Conservation (phyloP, 2,113 vertebrate genomes). For the Ammodytes dubius region DNA sequence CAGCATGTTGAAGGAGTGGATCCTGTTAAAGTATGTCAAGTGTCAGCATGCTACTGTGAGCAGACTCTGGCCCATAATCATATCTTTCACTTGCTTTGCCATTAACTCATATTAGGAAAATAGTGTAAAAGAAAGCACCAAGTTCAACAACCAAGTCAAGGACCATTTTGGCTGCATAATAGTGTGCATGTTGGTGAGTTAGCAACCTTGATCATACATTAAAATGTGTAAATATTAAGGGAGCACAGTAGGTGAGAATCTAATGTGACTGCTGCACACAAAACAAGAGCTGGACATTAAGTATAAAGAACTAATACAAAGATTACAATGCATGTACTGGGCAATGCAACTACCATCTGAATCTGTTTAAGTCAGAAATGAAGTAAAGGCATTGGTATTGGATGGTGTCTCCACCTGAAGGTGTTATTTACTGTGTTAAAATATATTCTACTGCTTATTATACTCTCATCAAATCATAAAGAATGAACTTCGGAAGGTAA, state of each 20-base stretch:
- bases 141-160: slow-evolving; percentile 16
- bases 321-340: background rate
- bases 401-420: background rate
- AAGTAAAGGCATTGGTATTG: too few species aligned
- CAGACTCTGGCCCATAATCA: slow-evolving; percentile 32
- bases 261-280: slow-evolving; percentile 25
- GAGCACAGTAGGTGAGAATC: background rate
- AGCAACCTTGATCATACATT: slow-evolving; percentile 5
- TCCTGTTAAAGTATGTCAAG: slow-evolving; percentile 16
- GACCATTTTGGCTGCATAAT: slow-evolving; percentile 18
- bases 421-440: background rate
- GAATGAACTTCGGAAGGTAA: background rate
- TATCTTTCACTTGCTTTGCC: slow-evolving; percentile 38
- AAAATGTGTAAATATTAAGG: slow-evolving; percentile 12
- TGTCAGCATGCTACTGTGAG: background rate
- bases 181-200: slow-evolving; percentile 23
- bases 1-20: slow-evolving; percentile 8
- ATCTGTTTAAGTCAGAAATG: too few species aligned
- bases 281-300: background rate
- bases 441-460: background rate
- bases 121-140: background rate
- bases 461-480: background rate
- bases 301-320: background rate
- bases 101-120: slow-evolving; percentile 10
- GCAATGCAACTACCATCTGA: background rate